phyloP scores from a whole-genome alignment of 2,113 vertebrate genomes.

The Tiliqua scincoides region DNA sequence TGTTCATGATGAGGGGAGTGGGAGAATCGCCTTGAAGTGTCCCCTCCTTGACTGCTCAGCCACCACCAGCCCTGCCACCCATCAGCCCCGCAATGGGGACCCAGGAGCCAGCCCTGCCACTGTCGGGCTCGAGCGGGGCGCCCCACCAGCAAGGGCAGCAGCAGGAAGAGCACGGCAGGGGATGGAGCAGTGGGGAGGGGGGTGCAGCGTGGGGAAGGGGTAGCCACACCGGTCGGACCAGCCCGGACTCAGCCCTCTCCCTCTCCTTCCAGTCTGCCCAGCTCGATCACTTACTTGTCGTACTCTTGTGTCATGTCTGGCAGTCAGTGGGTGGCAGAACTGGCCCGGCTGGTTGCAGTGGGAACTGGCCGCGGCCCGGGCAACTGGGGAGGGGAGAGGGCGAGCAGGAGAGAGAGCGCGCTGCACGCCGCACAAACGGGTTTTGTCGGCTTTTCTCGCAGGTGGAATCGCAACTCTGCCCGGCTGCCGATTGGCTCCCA shows the following conservation, averaged over 20 bases:
- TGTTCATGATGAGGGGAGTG: background rate
- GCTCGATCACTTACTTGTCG: conserved; percentile 91
- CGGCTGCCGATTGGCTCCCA: no score
- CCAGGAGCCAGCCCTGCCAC: no score
- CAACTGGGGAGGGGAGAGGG: conserved; percentile 39
- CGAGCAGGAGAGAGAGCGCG: conserved; percentile 59
- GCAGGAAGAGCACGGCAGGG: background rate
- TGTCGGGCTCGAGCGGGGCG: background rate
- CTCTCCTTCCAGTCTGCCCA: background rate
- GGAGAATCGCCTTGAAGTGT: background rate
- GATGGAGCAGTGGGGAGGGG: background rate
- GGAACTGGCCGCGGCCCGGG: conserved; percentile 87
- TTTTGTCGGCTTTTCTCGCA: conserved; percentile 93
- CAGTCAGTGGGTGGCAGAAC: conserved; percentile 85
- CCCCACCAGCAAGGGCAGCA: background rate
- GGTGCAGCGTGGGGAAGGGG: background rate
- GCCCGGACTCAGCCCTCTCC: conserved; percentile 11
- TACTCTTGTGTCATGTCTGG: conserved; percentile 96
- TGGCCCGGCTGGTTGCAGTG: conserved; percentile 97
- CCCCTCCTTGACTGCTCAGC: background rate
- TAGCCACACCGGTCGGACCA: conserved; percentile 47
- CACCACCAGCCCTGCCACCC: no score
- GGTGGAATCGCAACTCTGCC: conserved; percentile 42
- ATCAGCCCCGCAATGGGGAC: no score
- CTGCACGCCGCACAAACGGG: conserved; percentile 86